Evolutionary conservation across 1,140 invertebrate genomes (phyloP), one percentile per base, ranked within the genome.

Genomic region (Leptoteleia sp.): DNA sequence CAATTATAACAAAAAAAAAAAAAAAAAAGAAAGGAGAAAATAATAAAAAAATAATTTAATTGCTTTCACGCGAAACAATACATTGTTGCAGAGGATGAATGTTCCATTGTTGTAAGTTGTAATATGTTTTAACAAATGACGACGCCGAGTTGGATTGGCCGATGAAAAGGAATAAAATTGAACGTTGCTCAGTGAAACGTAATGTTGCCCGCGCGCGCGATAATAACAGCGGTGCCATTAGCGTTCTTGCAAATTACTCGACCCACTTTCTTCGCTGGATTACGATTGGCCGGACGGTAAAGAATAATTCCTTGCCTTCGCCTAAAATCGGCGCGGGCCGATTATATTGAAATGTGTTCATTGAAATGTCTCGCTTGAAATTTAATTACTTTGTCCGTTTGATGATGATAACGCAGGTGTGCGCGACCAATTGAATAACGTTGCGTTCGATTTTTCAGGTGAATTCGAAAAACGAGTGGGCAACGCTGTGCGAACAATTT

Each of bases 381-480:
- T 9, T 11, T 37, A 37, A 7, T 37, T 22, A 22, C 19, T 22
- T 22, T 22, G n/a, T n/a, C n/a, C n/a, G n/a, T n/a, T n/a, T n/a
- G n/a, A n/a, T n/a, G n/a, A n/a, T n/a, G n/a, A n/a, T n/a, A n/a
- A n/a, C n/a, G n/a, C n/a, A n/a, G n/a, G n/a, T n/a, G n/a, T n/a
- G n/a, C n/a, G n/a, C n/a, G n/a, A n/a, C n/a, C n/a, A n/a, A n/a
- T n/a, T n/a, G n/a, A n/a, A n/a, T n/a, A n/a, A n/a, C 22, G 22
- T 25, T 25, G 22, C 22, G 22, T 25, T 7, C 3, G 0, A 8
- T 38, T 37, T 50, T 62, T 29, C 89, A 97, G 95, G 94, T 97
- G 25, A 96, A 96, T 89, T 92, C 92, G 80, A 93, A 94, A 81
- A 95, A 96, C 81, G 93, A 94, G 45, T 98, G 96, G 96, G 93